Evolutionary conservation across 2,113 vertebrate genomes (phyloP).

Genomic region (Hiodon tergisus): DNA sequence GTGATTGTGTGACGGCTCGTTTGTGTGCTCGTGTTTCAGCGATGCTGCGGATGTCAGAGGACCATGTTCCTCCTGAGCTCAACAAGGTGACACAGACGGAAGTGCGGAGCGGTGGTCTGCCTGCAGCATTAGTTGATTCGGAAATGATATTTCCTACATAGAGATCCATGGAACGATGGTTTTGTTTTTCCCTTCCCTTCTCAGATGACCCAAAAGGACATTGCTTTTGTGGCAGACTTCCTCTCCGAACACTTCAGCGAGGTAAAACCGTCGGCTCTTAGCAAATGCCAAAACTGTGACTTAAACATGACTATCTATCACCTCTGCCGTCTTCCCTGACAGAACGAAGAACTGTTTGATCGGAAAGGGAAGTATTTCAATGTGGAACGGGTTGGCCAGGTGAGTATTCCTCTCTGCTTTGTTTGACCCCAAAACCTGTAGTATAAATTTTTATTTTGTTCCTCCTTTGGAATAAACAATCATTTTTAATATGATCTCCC

Average conservation of each 20-base stretch:
- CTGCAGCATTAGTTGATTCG: neutral
- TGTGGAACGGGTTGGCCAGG: constrained; percentile 94
- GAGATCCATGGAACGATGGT: neutral
- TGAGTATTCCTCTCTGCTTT: constrained; percentile 36
- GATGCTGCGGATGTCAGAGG: constrained; percentile 97
- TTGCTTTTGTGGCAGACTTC: constrained; percentile 95
- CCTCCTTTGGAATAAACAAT: too few species aligned
- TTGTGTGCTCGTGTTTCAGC: constrained; percentile 55
- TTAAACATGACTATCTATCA: neutral
- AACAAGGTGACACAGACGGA: constrained; percentile 79
- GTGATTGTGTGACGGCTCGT: neutral
- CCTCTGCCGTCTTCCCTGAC: constrained; percentile 30
- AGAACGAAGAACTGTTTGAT: constrained; percentile 95
- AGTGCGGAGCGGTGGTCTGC: neutral
- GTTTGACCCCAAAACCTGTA: too few species aligned
- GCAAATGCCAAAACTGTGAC: neutral
- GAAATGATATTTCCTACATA: too few species aligned
- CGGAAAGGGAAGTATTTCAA: constrained; percentile 98
- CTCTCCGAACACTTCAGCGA: constrained; percentile 97
- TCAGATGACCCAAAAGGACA: constrained; percentile 98
- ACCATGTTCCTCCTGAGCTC: constrained; percentile 90
- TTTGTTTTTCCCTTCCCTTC: constrained; percentile 14
- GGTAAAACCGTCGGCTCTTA: constrained; percentile 54
- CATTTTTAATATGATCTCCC: too few species aligned
- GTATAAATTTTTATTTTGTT: too few species aligned